Evolutionary conservation across 2,888 invertebrate species (phyloP).

Genomic region (Pristionchus entomophagus): DNA sequence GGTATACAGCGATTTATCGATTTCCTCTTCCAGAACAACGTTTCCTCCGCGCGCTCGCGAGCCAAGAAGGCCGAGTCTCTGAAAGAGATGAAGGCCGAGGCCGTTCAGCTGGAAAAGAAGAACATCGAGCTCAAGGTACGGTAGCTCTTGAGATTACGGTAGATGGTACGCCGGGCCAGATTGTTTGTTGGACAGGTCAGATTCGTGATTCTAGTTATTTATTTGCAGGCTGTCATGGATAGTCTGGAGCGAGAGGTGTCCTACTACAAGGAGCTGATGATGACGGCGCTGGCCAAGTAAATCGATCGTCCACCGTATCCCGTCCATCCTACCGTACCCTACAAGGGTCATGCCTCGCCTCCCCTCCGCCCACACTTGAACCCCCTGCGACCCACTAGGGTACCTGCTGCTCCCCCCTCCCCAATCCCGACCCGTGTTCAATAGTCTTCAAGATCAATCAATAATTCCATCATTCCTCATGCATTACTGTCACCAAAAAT

Average conservation of each 20-base stretch:
- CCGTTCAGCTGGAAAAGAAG: slow-evolving; percentile 31
- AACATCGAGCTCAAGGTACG: slow-evolving; percentile 47
- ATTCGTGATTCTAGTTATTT: background rate
- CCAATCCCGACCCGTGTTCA: background rate
- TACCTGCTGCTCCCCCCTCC: slow-evolving; percentile 25
- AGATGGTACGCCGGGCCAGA: background rate
- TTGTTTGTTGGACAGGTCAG: background rate
- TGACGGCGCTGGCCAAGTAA: slow-evolving; percentile 36
- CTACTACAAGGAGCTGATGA: slow-evolving; percentile 43
- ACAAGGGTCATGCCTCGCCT: background rate
- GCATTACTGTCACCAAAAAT: slow-evolving; percentile 33
- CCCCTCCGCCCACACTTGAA: slow-evolving; percentile 1
- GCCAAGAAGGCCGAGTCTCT: slow-evolving; percentile 32
- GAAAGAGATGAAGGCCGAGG: slow-evolving; percentile 43
- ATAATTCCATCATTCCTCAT: background rate
- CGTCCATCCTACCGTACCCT: background rate
- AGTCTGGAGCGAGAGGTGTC: slow-evolving; percentile 28
- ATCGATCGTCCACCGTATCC: background rate
- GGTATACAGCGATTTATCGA: background rate
- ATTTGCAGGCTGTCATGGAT: slow-evolving; percentile 34
- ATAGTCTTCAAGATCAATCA: background rate
- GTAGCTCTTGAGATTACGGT: too few species aligned
- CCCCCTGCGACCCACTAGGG: slow-evolving; percentile 32
- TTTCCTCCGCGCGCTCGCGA: slow-evolving; percentile 28
- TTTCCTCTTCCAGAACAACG: slow-evolving; percentile 35